phyloP scores from a whole-genome alignment of 2,113 vertebrate species.

The Hylia prasina region DNA sequence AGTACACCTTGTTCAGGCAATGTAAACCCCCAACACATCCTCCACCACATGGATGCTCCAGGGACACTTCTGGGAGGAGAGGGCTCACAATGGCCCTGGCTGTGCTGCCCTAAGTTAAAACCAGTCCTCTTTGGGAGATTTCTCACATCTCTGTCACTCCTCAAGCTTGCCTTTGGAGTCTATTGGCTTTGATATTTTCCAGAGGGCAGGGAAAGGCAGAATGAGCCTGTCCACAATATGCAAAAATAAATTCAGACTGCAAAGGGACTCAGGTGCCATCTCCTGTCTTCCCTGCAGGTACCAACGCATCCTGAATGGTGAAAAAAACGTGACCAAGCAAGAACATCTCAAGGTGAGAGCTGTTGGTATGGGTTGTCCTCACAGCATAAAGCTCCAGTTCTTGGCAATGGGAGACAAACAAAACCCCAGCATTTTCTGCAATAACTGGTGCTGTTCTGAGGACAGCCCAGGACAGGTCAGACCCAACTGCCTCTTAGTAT shows the following conservation, averaged over 20 bases:
- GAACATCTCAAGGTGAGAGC: constrained; percentile 68
- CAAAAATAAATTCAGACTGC: not conserved
- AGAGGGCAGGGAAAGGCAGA: not conserved
- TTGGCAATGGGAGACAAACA: not conserved
- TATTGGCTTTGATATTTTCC: not conserved
- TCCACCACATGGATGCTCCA: not conserved
- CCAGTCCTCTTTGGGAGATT: not conserved
- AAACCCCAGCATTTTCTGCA: not conserved
- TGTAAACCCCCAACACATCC: not conserved
- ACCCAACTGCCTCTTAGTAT: not conserved
- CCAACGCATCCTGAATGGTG: constrained; percentile 71
- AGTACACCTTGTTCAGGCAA: accelerated
- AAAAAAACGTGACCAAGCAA: constrained; percentile 9
- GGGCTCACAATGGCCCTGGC: not conserved
- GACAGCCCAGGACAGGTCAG: not conserved
- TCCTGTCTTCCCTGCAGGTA: constrained; percentile 69
- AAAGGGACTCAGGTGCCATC: not conserved
- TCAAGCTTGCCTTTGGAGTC: not conserved
- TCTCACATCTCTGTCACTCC: not conserved
- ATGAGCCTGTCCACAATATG: not conserved
- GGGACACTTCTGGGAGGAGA: not conserved
- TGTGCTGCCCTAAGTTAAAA: not conserved
- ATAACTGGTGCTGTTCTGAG: not conserved
- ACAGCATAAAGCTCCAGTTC: not conserved
- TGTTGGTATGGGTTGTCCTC: not conserved